Conservation (phyloP, 30 jellyfish, hydroid and myxozoan genomes). For the Calvadosia cruxmelitensis region DNA sequence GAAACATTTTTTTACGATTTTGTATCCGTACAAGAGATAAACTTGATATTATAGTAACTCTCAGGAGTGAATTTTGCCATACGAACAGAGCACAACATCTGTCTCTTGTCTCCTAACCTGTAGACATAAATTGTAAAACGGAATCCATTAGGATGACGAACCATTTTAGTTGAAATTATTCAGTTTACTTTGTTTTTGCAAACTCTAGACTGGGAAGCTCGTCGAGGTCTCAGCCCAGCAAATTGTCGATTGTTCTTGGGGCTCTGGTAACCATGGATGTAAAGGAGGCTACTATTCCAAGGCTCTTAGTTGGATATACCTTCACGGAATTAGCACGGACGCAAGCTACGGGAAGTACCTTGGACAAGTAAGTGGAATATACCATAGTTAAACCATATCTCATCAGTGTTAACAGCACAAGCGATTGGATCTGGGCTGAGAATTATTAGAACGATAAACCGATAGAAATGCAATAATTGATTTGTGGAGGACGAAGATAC, state of each 20-base stretch:
- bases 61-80: too few species aligned
- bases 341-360: constrained; percentile 94
- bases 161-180: not conserved
- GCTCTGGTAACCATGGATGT: constrained; percentile 98
- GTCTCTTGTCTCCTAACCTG: not conserved
- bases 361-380: constrained; percentile 56
- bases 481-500: too few species aligned
- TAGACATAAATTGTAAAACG: too few species aligned
- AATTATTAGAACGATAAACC: not conserved
- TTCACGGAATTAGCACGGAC: constrained; percentile 83
- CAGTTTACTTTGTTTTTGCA: not conserved
- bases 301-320: constrained; percentile 80
- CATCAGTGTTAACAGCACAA: not conserved
- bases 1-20: too few species aligned
- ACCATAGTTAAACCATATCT: too few species aligned
- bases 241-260: constrained; percentile 97
- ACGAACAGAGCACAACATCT: too few species aligned
- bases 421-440: not conserved
- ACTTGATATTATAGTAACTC: too few species aligned
- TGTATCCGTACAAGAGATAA: too few species aligned
- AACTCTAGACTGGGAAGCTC: constrained; percentile 62
- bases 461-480: not conserved
- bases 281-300: constrained; percentile 98
- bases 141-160: too few species aligned
- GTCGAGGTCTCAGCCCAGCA: constrained; percentile 83